Evolutionary conservation across 2,797 vertebrate species (phyloP).

Genomic region (Netta rufina): DNA sequence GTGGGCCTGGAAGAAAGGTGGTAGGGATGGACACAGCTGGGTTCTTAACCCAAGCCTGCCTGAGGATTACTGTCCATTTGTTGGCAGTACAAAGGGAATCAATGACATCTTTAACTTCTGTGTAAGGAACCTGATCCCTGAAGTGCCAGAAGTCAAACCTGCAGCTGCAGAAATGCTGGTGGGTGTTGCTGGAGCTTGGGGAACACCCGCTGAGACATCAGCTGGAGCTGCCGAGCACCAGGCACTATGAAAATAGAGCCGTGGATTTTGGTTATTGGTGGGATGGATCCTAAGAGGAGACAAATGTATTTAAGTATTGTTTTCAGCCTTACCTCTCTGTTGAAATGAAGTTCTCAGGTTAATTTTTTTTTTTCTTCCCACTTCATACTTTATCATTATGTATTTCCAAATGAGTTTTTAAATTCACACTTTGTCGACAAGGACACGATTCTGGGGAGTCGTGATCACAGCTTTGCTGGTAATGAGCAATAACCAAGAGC

Average conservation of each 20-base stretch:
- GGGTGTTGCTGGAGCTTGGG: not conserved
- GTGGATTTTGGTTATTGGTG: accelerated
- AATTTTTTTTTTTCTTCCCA: not conserved
- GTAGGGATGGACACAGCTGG: not conserved
- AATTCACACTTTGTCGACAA: slow-evolving; percentile 2
- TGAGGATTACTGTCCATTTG: not conserved
- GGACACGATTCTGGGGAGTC: not conserved
- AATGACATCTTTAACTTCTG: not conserved
- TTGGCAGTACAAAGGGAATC: not conserved
- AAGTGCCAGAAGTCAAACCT: not conserved
- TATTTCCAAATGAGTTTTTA: not conserved
- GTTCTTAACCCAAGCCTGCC: not conserved
- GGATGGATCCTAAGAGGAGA: not conserved
- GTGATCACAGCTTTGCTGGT: not conserved
- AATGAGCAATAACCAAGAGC: not conserved
- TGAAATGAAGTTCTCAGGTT: not conserved
- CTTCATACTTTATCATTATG: not conserved
- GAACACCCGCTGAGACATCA: not conserved
- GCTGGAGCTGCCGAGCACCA: accelerated
- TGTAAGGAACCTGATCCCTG: not conserved
- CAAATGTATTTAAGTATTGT: accelerated
- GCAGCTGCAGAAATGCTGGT: not conserved
- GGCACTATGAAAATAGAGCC: not conserved
- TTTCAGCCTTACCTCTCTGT: not conserved
- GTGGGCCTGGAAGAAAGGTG: not conserved